Conservation (phyloP, 2,113 vertebrate genomes). For the Cyprinodon tularosa region DNA sequence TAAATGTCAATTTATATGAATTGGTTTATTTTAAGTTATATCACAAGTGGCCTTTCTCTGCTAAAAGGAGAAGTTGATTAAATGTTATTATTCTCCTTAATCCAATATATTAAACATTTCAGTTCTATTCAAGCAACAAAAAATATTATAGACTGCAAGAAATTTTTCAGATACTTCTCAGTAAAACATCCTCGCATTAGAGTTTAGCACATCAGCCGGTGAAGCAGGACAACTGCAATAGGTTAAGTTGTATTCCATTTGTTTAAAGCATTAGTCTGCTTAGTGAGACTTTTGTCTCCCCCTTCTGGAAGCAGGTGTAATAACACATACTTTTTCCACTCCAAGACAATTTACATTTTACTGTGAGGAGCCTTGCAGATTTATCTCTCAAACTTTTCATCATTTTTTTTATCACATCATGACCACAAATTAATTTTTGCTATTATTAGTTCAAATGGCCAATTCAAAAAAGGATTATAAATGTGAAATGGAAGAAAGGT, state of each 20-base stretch:
- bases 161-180: background rate
- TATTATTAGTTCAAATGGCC: background rate
- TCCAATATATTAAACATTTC: background rate
- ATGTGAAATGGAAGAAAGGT: background rate
- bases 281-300: conserved; percentile 1
- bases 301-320: background rate
- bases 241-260: background rate
- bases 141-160: background rate
- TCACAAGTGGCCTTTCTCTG: background rate
- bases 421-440: background rate
- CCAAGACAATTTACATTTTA: background rate
- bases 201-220: background rate
- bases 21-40: background rate
- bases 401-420: background rate
- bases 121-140: background rate
- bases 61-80: background rate
- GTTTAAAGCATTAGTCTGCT: background rate
- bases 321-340: background rate
- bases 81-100: background rate
- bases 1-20: conserved; percentile 2
- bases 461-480: background rate
- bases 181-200: background rate
- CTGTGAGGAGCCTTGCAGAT: background rate
- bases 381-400: background rate
- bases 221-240: background rate